These are phyloP conservation scores for Deroptyus accipitrinus DNA, from an alignment of 2,113 vertebrate genomes.

Conservation along the genomic window DNA sequence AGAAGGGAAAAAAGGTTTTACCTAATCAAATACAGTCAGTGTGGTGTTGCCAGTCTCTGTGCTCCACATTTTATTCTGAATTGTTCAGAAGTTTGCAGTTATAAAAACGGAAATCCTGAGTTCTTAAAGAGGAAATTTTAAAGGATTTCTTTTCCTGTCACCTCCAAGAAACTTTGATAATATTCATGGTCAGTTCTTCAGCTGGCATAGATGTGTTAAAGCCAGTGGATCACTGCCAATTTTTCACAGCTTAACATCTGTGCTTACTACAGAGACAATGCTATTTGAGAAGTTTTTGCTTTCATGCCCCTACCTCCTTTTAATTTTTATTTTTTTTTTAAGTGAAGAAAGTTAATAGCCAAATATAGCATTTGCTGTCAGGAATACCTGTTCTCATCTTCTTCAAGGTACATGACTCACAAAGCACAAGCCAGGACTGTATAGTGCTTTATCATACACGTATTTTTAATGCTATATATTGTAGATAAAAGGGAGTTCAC, in stretches of 20 bases:
- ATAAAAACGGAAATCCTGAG: constrained; percentile 47
- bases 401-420: not conserved
- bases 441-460: not conserved
- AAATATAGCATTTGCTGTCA: not conserved
- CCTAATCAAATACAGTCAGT: constrained; percentile 85
- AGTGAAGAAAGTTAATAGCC: not conserved
- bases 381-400: not conserved
- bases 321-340: not conserved
- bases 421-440: not conserved
- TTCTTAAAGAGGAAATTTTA: constrained; percentile 56
- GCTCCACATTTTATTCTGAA: constrained; percentile 82
- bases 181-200: constrained; percentile 30
- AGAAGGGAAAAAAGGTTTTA: constrained; percentile 83
- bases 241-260: not conserved
- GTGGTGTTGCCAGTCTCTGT: constrained; percentile 68
- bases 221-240: not conserved
- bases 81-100: constrained; percentile 37
- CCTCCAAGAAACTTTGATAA: constrained; percentile 48
- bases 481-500: not conserved
- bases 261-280: not conserved
- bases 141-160: constrained; percentile 59
- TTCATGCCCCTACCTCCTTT: not conserved
- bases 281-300: not conserved
- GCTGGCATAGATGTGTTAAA: not conserved
- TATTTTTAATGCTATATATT: not conserved